Evolutionary conservation across 2,113 vertebrate genomes (phyloP).

Genomic region (Mugil cephalus): DNA sequence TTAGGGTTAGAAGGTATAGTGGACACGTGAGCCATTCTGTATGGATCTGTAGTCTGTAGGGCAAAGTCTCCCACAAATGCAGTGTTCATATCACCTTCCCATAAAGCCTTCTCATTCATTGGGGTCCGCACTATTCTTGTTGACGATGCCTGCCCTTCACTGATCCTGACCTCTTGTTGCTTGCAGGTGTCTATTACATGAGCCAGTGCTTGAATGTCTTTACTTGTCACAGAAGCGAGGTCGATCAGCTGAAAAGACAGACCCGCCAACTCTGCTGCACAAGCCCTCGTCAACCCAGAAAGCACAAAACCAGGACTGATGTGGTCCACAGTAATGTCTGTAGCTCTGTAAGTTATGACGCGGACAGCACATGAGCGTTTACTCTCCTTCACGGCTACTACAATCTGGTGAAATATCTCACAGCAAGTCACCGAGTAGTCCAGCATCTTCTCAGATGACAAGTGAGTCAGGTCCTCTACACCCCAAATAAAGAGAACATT

Average conservation of each 20-base stretch:
- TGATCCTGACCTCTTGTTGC: constrained; percentile 86
- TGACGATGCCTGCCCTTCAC: constrained; percentile 79
- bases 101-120: constrained; percentile 38
- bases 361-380: constrained; percentile 61
- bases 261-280: constrained; percentile 81
- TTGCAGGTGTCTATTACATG: constrained; percentile 77
- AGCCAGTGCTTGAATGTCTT: constrained; percentile 84
- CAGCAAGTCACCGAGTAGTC: constrained; percentile 84
- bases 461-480: constrained; percentile 81
- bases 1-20: constrained; percentile 53
- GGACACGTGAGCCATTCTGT: constrained; percentile 75
- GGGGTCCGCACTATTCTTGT: constrained; percentile 78
- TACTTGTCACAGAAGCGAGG: constrained; percentile 81
- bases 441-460: constrained; percentile 74
- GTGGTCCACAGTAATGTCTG: constrained; percentile 82
- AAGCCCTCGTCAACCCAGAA: constrained; percentile 88
- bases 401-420: constrained; percentile 85
- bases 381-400: constrained; percentile 81
- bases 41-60: constrained; percentile 84
- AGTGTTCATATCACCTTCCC: constrained; percentile 9
- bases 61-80: constrained; percentile 68
- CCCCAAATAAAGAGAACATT: constrained; percentile 88
- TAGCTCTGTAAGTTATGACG: constrained; percentile 87
- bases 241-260: constrained; percentile 89
- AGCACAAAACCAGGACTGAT: constrained; percentile 87